Evolutionary conservation across 2,888 invertebrate species (phyloP).

Genomic region (Phymatocera aterrima): DNA sequence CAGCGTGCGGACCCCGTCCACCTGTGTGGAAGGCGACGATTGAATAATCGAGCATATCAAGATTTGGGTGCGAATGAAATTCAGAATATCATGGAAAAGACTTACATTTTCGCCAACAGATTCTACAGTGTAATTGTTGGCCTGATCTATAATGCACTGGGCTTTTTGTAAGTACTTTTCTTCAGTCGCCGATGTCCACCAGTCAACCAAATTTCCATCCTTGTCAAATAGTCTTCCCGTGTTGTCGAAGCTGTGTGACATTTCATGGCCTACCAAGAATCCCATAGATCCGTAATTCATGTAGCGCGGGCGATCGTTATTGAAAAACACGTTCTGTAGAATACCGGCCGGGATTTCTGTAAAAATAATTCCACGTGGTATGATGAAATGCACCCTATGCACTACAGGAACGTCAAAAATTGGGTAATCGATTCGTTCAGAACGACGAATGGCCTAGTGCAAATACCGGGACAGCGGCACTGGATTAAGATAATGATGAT

Average conservation of each 20-base stretch:
- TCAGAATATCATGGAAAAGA: conserved; percentile 52
- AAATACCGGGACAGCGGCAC: not conserved
- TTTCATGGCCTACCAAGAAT: conserved; percentile 94
- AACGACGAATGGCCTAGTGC: not conserved
- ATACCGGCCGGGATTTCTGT: conserved; percentile 96
- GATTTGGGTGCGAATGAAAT: not conserved
- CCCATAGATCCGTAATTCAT: conserved; percentile 96
- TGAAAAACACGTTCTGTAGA: conserved; percentile 94
- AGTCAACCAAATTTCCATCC: conserved; percentile 93
- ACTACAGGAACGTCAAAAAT: not conserved
- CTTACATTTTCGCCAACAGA: conserved; percentile 85
- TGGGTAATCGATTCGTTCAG: not conserved
- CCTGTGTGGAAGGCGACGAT: conserved; percentile 74
- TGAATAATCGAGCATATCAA: conserved; percentile 72
- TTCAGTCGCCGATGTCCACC: conserved; percentile 93
- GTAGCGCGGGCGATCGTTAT: conserved; percentile 90
- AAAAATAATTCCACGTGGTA: not conserved
- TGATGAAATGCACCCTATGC: not conserved
- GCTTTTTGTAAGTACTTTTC: conserved; percentile 89
- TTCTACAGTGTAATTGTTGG: conserved; percentile 91
- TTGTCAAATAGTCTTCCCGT: conserved; percentile 94
- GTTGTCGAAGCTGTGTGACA: conserved; percentile 93
- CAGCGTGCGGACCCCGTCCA: conserved; percentile 94
- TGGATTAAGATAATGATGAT: not conserved
- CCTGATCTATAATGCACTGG: conserved; percentile 94